phyloP scores from a whole-genome alignment of 2,113 vertebrate genomes.

The Procavia capensis region DNA sequence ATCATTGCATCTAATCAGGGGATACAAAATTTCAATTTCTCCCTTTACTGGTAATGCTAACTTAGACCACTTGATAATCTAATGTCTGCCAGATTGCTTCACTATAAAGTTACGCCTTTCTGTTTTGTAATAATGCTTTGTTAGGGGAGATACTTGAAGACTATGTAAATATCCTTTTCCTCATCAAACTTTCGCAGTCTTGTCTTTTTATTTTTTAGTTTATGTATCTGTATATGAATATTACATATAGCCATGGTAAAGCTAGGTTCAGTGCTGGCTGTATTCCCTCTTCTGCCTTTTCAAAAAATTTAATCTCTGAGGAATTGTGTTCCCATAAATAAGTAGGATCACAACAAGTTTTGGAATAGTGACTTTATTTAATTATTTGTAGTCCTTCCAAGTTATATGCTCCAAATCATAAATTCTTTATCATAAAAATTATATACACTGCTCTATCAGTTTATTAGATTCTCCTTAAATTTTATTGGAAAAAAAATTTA shows the following conservation, averaged over 20 bases:
- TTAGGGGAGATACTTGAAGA: background rate
- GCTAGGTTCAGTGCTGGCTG: background rate
- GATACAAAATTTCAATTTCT: background rate
- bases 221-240: background rate
- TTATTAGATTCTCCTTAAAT: background rate
- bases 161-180: background rate
- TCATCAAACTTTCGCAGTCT: background rate
- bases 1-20: background rate
- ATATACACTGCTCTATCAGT: background rate
- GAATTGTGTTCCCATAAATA: background rate
- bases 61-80: background rate
- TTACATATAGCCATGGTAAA: background rate
- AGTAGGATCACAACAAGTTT: background rate
- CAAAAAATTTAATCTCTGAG: conserved; percentile 1
- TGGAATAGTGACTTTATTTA: background rate
- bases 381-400: background rate
- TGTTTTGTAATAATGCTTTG: background rate
- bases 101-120: background rate
- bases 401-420: background rate
- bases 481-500: background rate
- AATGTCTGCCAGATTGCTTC: background rate
- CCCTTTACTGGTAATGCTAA: background rate
- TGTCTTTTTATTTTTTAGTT: background rate
- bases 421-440: background rate
- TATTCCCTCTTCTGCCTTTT: background rate